Percentiles rank a stretch among this genome's conserved stretches.
Evolutionary conservation across 1,140 invertebrate species (phyloP).

Genomic region (Trachymyrmex cornetzi): DNA sequence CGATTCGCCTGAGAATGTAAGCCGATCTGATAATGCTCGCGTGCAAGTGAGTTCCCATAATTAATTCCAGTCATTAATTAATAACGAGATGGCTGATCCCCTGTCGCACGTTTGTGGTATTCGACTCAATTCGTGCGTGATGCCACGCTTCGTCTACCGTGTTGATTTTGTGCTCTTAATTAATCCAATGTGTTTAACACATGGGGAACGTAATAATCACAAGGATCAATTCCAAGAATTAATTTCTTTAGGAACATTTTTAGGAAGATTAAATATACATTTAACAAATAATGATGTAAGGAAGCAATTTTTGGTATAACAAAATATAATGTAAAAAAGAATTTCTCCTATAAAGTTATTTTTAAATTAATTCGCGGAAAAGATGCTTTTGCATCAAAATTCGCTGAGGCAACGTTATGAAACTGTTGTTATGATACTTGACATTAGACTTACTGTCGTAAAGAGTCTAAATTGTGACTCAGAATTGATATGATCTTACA

Average conservation of each 20-base stretch:
- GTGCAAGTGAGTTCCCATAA: slow-evolving; percentile 25
- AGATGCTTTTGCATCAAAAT: not conserved
- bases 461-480: slow-evolving; percentile 32
- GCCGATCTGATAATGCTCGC: slow-evolving; percentile 64
- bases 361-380: not conserved
- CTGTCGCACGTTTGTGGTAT: slow-evolving; percentile 62
- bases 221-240: not conserved
- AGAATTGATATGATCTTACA: slow-evolving; percentile 16
- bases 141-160: slow-evolving; percentile 38
- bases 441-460: not conserved
- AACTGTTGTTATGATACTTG: slow-evolving; percentile 14
- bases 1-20: slow-evolving; percentile 18
- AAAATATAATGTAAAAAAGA: not conserved
- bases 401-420: not conserved
- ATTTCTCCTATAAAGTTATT: not conserved
- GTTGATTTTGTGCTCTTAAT: slow-evolving; percentile 67
- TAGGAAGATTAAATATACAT: not conserved
- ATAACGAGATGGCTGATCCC: slow-evolving; percentile 33
- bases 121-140: slow-evolving; percentile 56
- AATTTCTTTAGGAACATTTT: not conserved
- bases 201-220: not conserved
- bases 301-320: not conserved
- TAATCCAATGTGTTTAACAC: slow-evolving; percentile 62
- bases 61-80: slow-evolving; percentile 69
- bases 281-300: not conserved